phyloP scores from a whole-genome alignment of 2,888 invertebrate genomes.

The Pheosia gnoma region DNA sequence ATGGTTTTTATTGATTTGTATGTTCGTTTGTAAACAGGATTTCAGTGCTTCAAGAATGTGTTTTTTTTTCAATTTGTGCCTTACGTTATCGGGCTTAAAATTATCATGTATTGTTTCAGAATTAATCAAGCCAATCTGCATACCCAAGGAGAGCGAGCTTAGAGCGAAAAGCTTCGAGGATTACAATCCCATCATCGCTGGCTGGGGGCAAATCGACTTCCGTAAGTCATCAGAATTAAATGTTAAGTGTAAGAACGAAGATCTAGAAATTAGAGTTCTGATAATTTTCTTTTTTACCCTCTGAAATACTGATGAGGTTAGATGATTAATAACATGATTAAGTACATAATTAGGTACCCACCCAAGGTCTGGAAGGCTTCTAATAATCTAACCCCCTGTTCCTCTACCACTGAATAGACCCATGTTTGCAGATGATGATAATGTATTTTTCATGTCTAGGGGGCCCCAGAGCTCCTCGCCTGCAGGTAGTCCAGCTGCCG shows the following conservation, averaged over 20 bases:
- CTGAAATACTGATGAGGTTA: too few species aligned
- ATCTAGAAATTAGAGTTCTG: background rate
- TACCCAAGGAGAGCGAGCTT: constrained; percentile 85
- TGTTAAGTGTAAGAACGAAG: background rate
- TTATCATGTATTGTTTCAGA: constrained; percentile 72
- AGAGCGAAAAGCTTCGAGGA: constrained; percentile 81
- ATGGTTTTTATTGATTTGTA: too few species aligned
- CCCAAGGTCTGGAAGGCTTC: too few species aligned
- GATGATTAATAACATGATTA: too few species aligned
- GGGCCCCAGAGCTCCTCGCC: constrained; percentile 86
- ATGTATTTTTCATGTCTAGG: constrained; percentile 65
- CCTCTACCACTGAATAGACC: too few species aligned
- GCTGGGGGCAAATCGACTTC: constrained; percentile 91
- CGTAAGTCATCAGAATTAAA: constrained; percentile 80
- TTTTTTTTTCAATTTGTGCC: too few species aligned
- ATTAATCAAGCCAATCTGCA: constrained; percentile 88
- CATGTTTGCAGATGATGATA: background rate
- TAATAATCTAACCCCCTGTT: too few species aligned
- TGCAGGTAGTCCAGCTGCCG: constrained; percentile 89
- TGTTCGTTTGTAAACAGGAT: too few species aligned
- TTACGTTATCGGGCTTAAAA: too few species aligned
- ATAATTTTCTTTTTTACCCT: background rate
- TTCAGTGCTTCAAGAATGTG: too few species aligned
- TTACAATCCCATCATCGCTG: constrained; percentile 88
- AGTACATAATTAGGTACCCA: too few species aligned